phyloP scores from a whole-genome alignment of 2,113 vertebrate species.

The Ranitomeya imitator region DNA sequence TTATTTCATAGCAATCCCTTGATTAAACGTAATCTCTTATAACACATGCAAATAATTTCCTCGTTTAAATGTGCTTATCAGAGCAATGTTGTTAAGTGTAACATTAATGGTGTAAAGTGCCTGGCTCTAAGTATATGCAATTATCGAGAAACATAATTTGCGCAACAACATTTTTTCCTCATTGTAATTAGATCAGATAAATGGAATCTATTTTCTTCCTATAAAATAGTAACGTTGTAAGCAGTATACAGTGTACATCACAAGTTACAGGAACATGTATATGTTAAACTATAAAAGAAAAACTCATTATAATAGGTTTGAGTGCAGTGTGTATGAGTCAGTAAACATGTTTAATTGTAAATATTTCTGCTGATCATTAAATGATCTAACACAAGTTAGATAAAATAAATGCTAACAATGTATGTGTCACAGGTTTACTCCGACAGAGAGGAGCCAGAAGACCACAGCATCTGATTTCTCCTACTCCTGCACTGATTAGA shows the following conservation, averaged over 20 bases:
- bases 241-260: not conserved
- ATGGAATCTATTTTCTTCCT: slow-evolving; percentile 15
- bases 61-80: slow-evolving; percentile 40
- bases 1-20: not conserved
- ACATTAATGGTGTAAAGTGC: slow-evolving; percentile 13
- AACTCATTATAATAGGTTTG: not conserved
- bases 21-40: slow-evolving; percentile 26
- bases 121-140: slow-evolving; percentile 24
- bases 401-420: too few relatives aligned
- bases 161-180: not conserved
- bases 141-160: slow-evolving; percentile 20
- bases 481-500: too few relatives aligned
- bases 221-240: slow-evolving; percentile 4
- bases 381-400: not conserved
- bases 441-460: too few relatives aligned
- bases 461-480: too few relatives aligned
- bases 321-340: not conserved
- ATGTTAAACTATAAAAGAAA: not conserved
- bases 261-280: not conserved
- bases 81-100: slow-evolving; percentile 40
- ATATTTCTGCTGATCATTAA: not conserved
- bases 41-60: slow-evolving; percentile 30
- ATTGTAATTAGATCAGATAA: slow-evolving; percentile 31
- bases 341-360: not conserved
- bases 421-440: too few relatives aligned